Evolutionary conservation across 2,888 invertebrate genomes (phyloP), one percentile per base, ranked within the genome.

Genomic region (Cheilosia vernalis): DNA sequence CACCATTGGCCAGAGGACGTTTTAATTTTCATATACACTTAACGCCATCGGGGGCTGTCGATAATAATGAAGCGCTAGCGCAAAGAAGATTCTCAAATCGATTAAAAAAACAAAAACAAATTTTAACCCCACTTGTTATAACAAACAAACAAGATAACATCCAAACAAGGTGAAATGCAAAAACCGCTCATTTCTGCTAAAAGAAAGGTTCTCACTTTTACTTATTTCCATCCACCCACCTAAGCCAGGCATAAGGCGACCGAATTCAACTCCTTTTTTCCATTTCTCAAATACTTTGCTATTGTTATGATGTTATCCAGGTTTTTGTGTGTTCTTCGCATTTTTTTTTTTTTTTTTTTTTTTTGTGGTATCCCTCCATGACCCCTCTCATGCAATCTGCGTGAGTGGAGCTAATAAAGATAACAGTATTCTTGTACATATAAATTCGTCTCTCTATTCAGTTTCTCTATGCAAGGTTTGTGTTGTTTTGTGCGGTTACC

Each of bases 401-500:
- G 86, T 86, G 86, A 86, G 86, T 86, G 86, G 77, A 86, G 78
- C 86, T 73, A 86, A 86, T 86, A 86, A 86, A 86, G 86, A 86
- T 86, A 82, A 86, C 86, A 53, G 63, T 84, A 84, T 80, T 70
- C 70, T 76, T 77, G 10, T 33, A 37, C 37, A 13, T 13, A 37
- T 37, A 37, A 58, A 64, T 80, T 74, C 74, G 58, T 67, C 47
- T 56, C 27, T 72, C 44, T 66, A 55, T 66, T 61, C 44, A 27
- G 49, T 49, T 67, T 53, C 53, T 60, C 58, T 84, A 17, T 69
- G 40, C 60, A 40, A 66, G 58, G 9, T 17, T 44, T 70, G 72
- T 47, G 44, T 40, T 66, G 56, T 40, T 70, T 51, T 58, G 69
- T 56, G 44, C 15, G 76, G 81, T 77, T 49, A 61, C 76, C 81